Evolutionary conservation across 2,113 vertebrate species (phyloP), one percentile per base, ranked within the genome.

Genomic region (Alectura lathami): DNA sequence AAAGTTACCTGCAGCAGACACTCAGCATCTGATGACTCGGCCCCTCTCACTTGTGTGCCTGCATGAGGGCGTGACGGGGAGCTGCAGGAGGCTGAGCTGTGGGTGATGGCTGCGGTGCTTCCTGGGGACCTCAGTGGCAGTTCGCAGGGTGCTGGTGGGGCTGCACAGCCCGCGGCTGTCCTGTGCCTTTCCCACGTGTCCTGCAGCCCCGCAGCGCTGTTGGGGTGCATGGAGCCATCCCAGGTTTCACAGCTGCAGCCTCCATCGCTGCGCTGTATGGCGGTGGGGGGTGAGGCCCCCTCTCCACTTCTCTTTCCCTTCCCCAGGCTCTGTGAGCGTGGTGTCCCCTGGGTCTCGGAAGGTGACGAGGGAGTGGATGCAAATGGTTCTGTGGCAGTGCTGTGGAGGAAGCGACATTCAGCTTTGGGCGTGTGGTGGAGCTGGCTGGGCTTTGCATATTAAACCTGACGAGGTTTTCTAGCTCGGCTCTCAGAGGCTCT

Each of bases 381-480:
- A 24, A 79, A 30, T 1, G 8, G 7, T 34, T 73, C 67, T 85
- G 82, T 77, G 82, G 83, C 26, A 17, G 64, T 94, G 81, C 86
- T 81, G 89, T 2, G 72, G 92, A 91, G 40, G 90, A 92, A 89
- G 73, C 76, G 79, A 92, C 84, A 88, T 92, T 88, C 89, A 59
- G 72, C 91, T 93, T 81, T 86, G 90, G 90, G 80, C 92, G 82
- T 76, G 80, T 92, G 83, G 79, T 67, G 83, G 86, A 96, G 79
- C 83, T 92, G 80, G 59, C 87, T 81, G 73, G 34, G 77, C 77
- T 95, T 86, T 94, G 90, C 81, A 42, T 89, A 38, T 70, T 68
- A 87, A 89, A 79, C 70, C 74, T 38, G 26, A 76, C 80, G 77
- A 80, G 73, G 34, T 34, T 86, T 86, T 89, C 64, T 51, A 79